Base-by-base conservation (phyloP, 2,113 vertebrate genomes). In the Dicerorhinus sumatrensis region DNA sequence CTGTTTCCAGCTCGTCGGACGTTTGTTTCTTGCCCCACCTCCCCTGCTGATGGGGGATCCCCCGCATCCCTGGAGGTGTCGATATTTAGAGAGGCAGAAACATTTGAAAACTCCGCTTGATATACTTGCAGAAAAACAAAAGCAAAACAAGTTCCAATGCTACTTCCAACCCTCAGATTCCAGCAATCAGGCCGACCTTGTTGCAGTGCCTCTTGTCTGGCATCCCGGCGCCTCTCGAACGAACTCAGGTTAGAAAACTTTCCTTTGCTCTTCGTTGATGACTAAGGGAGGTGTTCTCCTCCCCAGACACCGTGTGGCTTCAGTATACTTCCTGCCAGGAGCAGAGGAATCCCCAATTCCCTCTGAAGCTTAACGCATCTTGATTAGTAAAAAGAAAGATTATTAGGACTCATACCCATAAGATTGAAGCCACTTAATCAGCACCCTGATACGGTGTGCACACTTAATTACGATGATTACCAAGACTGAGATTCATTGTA, bases 381-480 rank as follows among this genome's bases (percentile, higher is more conserved):
- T 63, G 33, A 93, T 96, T 82, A 36, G 82, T 36, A 33, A 48
- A 91, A 91, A 90, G 79, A 81, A n/a, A 1, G 36, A 67, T 82
- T 33, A 70, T 85, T 54, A 91, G 27, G 58, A 94, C 65, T 76
- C 76, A 77, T 58, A 56, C 29, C 16, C 82, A 91, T 73, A 89
- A 94, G 96, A 85, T 0, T 70, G 60, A 87, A 96, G 42, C 76
- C 89, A 96, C 91, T 97, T 89, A 88, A 94, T 93, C 86, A 86
- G 89, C 48, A 51, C 42, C 69, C n/a, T 29, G n/a, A 79, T 91
- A 83, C n/a, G 90, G 27, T 29, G 73, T 56, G 54, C n/a, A 20
- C 63, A 95, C 93, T 94, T 96, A 89, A 97, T 97, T 95, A 89
- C 9, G 2, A 42, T 77, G 89, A 91, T 89, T 91, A 48, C 18